These are phyloP conservation scores for Holothuria leucospilota DNA, from an alignment of 53 echinoderm and acorn worm species.

Conservation along the genomic window DNA sequence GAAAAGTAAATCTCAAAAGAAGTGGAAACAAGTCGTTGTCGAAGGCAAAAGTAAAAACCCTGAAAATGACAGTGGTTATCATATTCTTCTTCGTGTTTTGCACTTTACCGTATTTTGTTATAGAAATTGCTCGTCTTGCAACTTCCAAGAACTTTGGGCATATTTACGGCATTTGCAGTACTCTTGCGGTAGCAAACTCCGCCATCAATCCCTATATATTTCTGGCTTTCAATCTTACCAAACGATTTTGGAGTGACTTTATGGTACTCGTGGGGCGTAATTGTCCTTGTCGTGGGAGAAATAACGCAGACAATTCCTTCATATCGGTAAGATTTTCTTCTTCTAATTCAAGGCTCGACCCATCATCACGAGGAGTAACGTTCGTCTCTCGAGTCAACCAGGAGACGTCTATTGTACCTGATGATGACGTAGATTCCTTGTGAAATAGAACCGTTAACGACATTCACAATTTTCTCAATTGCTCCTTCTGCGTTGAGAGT, in stretches of 20 bases:
- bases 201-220: conserved; percentile 93
- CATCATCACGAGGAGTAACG: conserved; percentile 37
- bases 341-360: conserved; percentile 58
- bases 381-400: conserved; percentile 34
- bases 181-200: conserved; percentile 85
- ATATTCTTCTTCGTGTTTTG: conserved; percentile 88
- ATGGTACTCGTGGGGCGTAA: conserved; percentile 43
- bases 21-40: conserved; percentile 76
- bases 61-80: conserved; percentile 92
- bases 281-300: conserved; percentile 61
- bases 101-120: conserved; percentile 86
- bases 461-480: too few relatives aligned
- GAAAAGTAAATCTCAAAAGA: conserved; percentile 74
- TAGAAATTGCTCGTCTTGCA: conserved; percentile 62
- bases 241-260: conserved; percentile 70
- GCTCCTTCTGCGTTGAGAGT: too few relatives aligned
- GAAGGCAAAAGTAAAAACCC: conserved; percentile 86
- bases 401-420: conserved; percentile 9
- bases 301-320: conserved; percentile 1
- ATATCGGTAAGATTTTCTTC: conserved; percentile 68
- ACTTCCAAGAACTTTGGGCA: conserved; percentile 20
- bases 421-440: conserved; percentile 42
- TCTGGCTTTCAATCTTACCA: conserved; percentile 71
- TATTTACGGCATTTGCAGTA: conserved; percentile 72
- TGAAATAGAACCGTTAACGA: background rate